phyloP scores from a whole-genome alignment of 2,888 invertebrate species.

The Tetanocera ferruginea region DNA sequence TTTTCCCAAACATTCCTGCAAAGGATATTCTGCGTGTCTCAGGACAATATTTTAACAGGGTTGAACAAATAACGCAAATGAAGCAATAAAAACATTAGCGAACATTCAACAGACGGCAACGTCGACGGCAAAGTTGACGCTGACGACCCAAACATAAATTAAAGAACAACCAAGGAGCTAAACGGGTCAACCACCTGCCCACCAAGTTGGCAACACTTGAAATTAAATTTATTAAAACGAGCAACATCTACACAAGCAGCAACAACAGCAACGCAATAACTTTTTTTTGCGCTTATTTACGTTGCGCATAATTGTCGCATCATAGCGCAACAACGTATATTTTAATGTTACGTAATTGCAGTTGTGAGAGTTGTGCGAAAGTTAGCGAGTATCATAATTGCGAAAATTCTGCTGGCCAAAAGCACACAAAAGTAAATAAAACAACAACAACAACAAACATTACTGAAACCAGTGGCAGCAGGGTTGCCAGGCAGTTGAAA shows the following conservation, averaged over 20 bases:
- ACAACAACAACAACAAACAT: too few species aligned
- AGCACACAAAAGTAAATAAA: too few species aligned
- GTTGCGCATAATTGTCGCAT: slow-evolving; percentile 13
- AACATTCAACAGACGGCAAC: background rate
- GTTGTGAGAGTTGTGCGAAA: background rate
- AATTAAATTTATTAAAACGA: background rate
- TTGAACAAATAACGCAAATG: background rate
- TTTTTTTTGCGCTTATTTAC: background rate
- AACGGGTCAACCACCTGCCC: background rate
- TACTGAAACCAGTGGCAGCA: background rate
- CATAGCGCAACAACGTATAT: background rate
- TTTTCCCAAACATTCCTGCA: too few species aligned
- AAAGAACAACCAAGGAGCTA: background rate
- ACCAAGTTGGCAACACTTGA: background rate
- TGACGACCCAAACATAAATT: background rate
- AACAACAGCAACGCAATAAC: background rate
- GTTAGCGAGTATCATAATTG: too few species aligned
- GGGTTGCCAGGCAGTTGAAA: background rate
- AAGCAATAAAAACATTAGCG: background rate
- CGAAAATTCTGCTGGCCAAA: too few species aligned
- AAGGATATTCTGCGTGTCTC: background rate
- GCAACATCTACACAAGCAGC: background rate
- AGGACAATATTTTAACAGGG: background rate
- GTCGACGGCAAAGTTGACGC: background rate
- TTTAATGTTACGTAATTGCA: slow-evolving; percentile 1